Evolutionary conservation across 2,888 invertebrate genomes (phyloP).

Genomic region (Odontocolon sp.): DNA sequence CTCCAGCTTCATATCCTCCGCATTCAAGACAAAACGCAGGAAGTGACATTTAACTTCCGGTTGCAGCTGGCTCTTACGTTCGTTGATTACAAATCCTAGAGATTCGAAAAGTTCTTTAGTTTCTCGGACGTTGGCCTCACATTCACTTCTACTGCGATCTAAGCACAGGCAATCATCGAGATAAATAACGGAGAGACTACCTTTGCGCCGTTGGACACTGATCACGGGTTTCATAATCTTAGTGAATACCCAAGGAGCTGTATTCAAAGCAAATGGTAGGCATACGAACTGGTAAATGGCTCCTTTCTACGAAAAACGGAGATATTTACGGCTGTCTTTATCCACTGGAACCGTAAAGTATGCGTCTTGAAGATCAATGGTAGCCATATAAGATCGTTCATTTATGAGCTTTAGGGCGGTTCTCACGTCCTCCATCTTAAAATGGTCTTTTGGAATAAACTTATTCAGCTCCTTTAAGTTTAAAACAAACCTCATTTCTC

Average conservation of each 20-base stretch:
- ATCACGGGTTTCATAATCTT: constrained; percentile 38
- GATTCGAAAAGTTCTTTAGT: not conserved
- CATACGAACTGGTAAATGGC: constrained; percentile 36
- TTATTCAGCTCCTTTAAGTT: constrained; percentile 58
- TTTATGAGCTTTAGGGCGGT: constrained; percentile 49
- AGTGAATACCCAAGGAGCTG: constrained; percentile 41
- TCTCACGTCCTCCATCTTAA: constrained; percentile 60
- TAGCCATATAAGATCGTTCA: constrained; percentile 33
- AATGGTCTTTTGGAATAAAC: constrained; percentile 47
- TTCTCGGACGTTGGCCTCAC: not conserved
- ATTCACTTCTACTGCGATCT: not conserved
- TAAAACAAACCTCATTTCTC: constrained; percentile 43
- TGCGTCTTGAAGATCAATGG: constrained; percentile 35
- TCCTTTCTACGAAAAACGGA: constrained; percentile 30
- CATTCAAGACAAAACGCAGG: constrained; percentile 25
- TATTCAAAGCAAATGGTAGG: constrained; percentile 33
- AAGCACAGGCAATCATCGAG: constrained; percentile 16
- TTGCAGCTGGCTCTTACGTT: not conserved
- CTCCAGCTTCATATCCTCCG: constrained; percentile 3
- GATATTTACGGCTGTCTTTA: constrained; percentile 32
- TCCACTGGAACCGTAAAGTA: constrained; percentile 44
- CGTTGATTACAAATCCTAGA: constrained; percentile 28
- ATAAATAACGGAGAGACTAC: too few relatives aligned
- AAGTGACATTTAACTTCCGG: not conserved
- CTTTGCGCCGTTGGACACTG: too few relatives aligned